Base-by-base conservation (phyloP, 2,888 invertebrate genomes). In the Tetragonisca angustula region DNA sequence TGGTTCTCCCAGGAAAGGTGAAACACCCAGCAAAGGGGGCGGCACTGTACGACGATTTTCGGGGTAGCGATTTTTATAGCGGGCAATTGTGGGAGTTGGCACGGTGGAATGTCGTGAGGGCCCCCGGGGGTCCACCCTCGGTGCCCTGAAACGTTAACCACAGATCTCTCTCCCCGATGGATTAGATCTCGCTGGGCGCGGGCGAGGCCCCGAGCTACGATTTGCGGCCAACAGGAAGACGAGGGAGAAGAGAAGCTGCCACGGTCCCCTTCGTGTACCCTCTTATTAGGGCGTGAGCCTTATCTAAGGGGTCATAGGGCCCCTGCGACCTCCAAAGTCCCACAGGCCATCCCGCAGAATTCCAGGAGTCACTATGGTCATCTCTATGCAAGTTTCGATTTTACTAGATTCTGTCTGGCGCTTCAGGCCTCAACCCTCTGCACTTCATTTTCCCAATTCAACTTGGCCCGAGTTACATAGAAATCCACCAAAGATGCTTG, bases 211-310 rank as follows among this genome's bases (percentile, higher is more conserved):
- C 76, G 87, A 87, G 88, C 81, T 86, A 87, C 83, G 90, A 89
- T 90, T 88, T 85, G 87, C 83, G 81, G 83, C 79, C 74, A 89
- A 89, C 84, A 88, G 84, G 75, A 82, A 74, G 83, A 79, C 62
- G 79, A 79, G 75, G 79, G 79, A 76, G 79, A 81, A 81, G 83
- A 82, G 90, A 83, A 85, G 88, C 87, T 90, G 88, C 89, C 84
- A 86, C 81, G 89, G 89, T 84, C 43, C 72, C 72, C 72, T 79
- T 78, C 79, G 90, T 90, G 91, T 94, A 94, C 93, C 94, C 94
- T 93, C 94, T 94, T 92, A 94, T 94, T 94, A 94, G 94, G 94
- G 94, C 94, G 94, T 94, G 94, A 93, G 93, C 90, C 93, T 94
- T 94, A 94, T 94, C 94, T 93, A 92, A 91, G 94, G 94, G 94